A percentile compares a stretch with the other conserved stretches of the same genome.
Evolutionary conservation across 2,888 invertebrate genomes (phyloP).

Genomic region (Campoplex nolae): DNA sequence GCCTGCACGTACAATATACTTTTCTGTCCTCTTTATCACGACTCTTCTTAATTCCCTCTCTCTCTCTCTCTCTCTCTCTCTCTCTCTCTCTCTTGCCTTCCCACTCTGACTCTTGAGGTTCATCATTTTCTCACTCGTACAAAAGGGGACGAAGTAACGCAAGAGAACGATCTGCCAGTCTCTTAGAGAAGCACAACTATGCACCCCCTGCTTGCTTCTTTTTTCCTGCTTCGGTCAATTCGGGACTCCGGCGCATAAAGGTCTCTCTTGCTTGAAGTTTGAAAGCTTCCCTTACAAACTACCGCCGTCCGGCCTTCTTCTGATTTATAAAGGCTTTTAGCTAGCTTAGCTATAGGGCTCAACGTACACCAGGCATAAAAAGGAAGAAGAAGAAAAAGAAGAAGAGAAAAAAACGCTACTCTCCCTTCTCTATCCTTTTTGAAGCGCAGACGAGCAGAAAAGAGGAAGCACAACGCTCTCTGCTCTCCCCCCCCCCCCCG

Average conservation of each 20-base stretch:
- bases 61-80: conserved; percentile 16
- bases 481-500: conserved; percentile 38
- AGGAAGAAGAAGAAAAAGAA: conserved; percentile 21
- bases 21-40: conserved; percentile 31
- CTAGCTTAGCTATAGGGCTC: conserved; percentile 70
- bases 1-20: neutral
- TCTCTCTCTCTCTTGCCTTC: neutral
- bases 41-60: conserved; percentile 32
- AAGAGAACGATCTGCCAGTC: conserved; percentile 8
- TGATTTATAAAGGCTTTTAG: conserved; percentile 85
- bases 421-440: conserved; percentile 74
- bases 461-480: conserved; percentile 50
- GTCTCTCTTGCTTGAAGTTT: conserved; percentile 67
- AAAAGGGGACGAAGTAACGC: conserved; percentile 47
- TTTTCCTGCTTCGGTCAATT: conserved; percentile 62
- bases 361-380: conserved; percentile 37
- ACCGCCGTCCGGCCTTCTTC: conserved; percentile 78
- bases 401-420: conserved; percentile 72
- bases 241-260: conserved; percentile 67
- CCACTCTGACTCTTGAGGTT: neutral
- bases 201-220: conserved; percentile 45
- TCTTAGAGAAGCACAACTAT: conserved; percentile 40
- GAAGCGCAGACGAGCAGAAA: conserved; percentile 50
- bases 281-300: conserved; percentile 80
- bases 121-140: conserved; percentile 27